phyloP scores from a whole-genome alignment of 2,888 invertebrate species.

The Tigriopus californicus region DNA sequence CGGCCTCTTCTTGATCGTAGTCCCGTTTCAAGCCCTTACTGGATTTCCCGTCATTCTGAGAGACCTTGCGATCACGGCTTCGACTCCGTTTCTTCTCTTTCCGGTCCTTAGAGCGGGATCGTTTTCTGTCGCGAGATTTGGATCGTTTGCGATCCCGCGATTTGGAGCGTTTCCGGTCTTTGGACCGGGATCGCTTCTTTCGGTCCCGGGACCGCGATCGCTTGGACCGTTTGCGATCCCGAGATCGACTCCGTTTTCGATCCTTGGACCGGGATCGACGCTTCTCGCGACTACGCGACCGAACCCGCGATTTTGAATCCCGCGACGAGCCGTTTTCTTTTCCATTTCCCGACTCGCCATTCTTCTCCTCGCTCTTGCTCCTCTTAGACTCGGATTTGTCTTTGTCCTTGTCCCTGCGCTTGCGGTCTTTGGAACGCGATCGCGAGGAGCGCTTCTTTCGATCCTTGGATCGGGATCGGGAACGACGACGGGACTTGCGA shows the following conservation, averaged over 20 bases:
- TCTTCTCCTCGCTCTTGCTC: background rate
- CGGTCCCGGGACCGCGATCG: slow-evolving; percentile 20
- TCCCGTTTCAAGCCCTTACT: slow-evolving; percentile 34
- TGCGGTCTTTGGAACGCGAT: slow-evolving; percentile 21
- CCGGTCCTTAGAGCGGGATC: slow-evolving; percentile 21
- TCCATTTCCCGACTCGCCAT: background rate
- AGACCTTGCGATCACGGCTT: slow-evolving; percentile 28
- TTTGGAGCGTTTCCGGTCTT: background rate
- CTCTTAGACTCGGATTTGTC: slow-evolving; percentile 22
- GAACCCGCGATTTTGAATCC: background rate
- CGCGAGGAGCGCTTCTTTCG: slow-evolving; percentile 21
- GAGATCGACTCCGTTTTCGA: slow-evolving; percentile 31
- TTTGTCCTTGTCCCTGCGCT: slow-evolving; percentile 24
- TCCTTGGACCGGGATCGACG: slow-evolving; percentile 29
- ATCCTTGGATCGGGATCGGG: slow-evolving; percentile 22
- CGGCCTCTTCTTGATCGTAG: slow-evolving; percentile 36
- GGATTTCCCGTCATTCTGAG: slow-evolving; percentile 29
- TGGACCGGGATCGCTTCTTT: background rate
- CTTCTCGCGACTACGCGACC: slow-evolving; percentile 1
- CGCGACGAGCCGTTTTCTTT: background rate
- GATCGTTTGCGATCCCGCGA: slow-evolving; percentile 31
- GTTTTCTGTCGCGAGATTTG: slow-evolving; percentile 20
- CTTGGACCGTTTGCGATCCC: slow-evolving; percentile 37
- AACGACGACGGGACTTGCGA: slow-evolving; percentile 20
- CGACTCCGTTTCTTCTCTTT: slow-evolving; percentile 33